Evolutionary conservation across 2,797 vertebrate genomes (phyloP).

Genomic region (Bradypodion ventrale): DNA sequence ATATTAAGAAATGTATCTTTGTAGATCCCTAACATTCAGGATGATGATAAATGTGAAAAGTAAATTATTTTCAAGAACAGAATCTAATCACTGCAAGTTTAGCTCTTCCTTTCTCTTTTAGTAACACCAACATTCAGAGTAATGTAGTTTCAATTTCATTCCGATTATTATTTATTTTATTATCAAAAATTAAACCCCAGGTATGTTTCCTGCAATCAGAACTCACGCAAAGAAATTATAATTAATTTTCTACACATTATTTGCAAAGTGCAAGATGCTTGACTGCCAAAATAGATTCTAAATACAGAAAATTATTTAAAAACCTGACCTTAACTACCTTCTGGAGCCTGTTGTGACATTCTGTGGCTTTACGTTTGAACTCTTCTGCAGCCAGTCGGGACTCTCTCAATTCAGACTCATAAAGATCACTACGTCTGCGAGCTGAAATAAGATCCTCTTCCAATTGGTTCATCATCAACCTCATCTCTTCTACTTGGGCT

Average conservation of each 20-base stretch:
- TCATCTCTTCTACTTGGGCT: slow-evolving; percentile 97
- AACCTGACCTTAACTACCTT: slow-evolving; percentile 81
- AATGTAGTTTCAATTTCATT: background rate
- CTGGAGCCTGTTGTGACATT: slow-evolving; percentile 92
- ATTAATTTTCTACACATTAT: background rate
- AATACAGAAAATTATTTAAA: background rate
- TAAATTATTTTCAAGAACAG: background rate
- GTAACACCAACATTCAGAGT: background rate
- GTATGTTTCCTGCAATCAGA: background rate
- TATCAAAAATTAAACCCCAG: background rate
- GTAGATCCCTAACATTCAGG: background rate
- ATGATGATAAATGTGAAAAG: background rate
- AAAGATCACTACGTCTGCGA: slow-evolving; percentile 94
- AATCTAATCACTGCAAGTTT: background rate
- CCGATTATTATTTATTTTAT: background rate
- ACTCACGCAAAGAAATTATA: background rate
- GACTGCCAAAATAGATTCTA: background rate
- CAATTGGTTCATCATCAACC: slow-evolving; percentile 92
- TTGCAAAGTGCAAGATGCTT: background rate
- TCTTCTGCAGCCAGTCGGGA: slow-evolving; percentile 93
- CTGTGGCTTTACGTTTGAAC: slow-evolving; percentile 91
- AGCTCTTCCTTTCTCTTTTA: background rate
- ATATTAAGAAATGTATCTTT: background rate
- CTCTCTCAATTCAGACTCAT: slow-evolving; percentile 93
- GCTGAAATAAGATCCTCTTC: slow-evolving; percentile 97